These are phyloP conservation scores for Poecilia velifera DNA, from an alignment of 2,797 vertebrate species.

Conservation along the genomic window DNA sequence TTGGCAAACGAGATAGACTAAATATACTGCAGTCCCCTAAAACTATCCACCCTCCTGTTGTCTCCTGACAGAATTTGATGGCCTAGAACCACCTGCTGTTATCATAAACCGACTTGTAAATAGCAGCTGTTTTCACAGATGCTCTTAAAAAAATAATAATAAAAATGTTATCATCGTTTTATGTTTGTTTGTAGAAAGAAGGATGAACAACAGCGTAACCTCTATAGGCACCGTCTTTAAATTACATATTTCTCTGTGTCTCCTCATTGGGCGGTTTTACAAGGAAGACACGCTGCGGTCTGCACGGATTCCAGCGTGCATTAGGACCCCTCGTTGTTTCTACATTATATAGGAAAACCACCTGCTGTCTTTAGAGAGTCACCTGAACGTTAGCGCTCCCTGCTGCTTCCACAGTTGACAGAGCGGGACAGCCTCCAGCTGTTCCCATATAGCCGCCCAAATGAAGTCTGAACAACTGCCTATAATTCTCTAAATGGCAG, in stretches of 20 bases:
- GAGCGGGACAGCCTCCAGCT: background rate
- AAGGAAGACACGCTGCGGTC: background rate
- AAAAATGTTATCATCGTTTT: background rate
- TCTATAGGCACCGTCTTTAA: background rate
- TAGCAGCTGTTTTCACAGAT: background rate
- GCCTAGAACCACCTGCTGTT: background rate
- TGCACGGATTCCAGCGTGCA: background rate
- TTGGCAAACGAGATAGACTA: background rate
- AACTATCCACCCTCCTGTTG: slow-evolving; percentile 1
- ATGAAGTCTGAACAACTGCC: background rate
- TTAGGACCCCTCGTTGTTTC: background rate
- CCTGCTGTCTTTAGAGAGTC: background rate
- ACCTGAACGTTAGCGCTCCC: background rate
- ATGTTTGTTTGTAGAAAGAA: no score
- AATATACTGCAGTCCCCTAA: background rate
- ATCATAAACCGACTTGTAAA: background rate
- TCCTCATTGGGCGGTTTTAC: background rate
- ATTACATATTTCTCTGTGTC: background rate
- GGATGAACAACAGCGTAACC: background rate
- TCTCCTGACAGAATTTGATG: background rate
- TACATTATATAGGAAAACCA: background rate
- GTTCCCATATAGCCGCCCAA: background rate
- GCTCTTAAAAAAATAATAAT: background rate
- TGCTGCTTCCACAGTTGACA: slow-evolving; percentile 1
- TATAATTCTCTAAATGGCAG: background rate